Base-by-base conservation (phyloP, 2,113 vertebrate species). In the Mustelus asterias region DNA sequence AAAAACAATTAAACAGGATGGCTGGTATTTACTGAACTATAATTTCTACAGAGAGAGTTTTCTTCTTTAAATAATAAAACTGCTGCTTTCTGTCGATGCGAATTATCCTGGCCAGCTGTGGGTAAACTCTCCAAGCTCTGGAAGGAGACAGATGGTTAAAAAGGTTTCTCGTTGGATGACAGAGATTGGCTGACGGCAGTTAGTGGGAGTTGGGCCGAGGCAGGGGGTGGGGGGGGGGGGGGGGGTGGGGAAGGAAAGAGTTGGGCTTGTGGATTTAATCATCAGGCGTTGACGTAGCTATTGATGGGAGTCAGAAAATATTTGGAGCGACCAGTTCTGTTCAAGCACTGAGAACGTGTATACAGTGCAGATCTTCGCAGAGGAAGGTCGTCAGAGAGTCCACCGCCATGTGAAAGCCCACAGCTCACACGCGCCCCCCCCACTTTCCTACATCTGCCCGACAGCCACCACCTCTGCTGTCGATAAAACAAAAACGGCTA, bases 391-490 rank as follows among this genome's bases (percentile, higher is more conserved):
- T 8, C 48, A 1, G 48, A 13, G 1, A 5, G 58, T 1, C 1
- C 3, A 1, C 33, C 3, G 2, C 54, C 58, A 9, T 0, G 13
- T 16, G 33, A n/a, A 37, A 18, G 0, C 33, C 0, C 9, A 33
- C 86, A 33, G 58, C 7, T 16, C 54, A 6, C 88, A 0, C 5
- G 2, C 7, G n/a, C 16, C n/a, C 78, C 13, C 78, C 37, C 16
- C 1, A 83, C 29, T 63, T 29, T 16, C 24, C 13, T 20, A 13
- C 29, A 6, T n/a, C 6, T 9, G 18, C n/a, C 60, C 8, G 8
- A 8, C 37, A n/a, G 33, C 58, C 13, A 37, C 58, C 58, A 20
- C 89, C 54, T 63, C 54, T 3, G 58, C 29, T 9, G 16, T 16
- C 0, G 13, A n/a, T 58, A n/a, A n/a, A n/a, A n/a, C 2, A 54